A percentile compares a stretch with the other conserved stretches of the same genome.
Conservation (phyloP, 2,113 vertebrate species). For the Ammodytes dubius region DNA sequence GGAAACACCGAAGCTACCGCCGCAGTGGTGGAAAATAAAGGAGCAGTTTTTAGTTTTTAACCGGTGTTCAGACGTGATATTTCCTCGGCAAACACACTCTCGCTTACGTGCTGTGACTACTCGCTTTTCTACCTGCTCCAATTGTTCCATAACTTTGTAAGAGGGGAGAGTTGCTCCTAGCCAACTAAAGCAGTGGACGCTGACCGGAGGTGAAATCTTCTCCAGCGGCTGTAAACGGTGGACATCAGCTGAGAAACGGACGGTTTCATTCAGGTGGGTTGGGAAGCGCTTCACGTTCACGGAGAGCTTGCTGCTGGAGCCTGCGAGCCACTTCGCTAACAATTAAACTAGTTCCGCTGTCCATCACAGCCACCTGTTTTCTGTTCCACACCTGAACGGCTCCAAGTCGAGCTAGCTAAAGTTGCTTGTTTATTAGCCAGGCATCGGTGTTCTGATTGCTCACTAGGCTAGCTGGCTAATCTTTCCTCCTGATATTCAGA, state of each 20-base stretch:
- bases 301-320: background rate
- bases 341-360: background rate
- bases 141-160: conserved; percentile 17
- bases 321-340: background rate
- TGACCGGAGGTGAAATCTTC: conserved; percentile 39
- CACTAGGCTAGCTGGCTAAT: conserved; percentile 54
- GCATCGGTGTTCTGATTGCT: background rate
- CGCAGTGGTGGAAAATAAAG: conserved; percentile 30
- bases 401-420: conserved; percentile 35
- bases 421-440: conserved; percentile 13
- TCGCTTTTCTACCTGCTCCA: background rate
- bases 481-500: background rate
- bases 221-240: conserved; percentile 52
- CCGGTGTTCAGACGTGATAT: background rate
- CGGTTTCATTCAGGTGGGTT: conserved; percentile 82
- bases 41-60: conserved; percentile 6
- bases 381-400: background rate
- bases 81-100: conserved; percentile 4
- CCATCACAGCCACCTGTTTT: conserved; percentile 20
- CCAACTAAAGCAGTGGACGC: conserved; percentile 14
- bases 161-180: conserved; percentile 7
- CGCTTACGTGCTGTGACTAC: background rate
- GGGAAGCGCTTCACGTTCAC: conserved; percentile 30
- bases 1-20: conserved; percentile 74
- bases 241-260: conserved; percentile 61